Conservation (phyloP, 2,797 vertebrate genomes). For the Capromys pilorides region DNA sequence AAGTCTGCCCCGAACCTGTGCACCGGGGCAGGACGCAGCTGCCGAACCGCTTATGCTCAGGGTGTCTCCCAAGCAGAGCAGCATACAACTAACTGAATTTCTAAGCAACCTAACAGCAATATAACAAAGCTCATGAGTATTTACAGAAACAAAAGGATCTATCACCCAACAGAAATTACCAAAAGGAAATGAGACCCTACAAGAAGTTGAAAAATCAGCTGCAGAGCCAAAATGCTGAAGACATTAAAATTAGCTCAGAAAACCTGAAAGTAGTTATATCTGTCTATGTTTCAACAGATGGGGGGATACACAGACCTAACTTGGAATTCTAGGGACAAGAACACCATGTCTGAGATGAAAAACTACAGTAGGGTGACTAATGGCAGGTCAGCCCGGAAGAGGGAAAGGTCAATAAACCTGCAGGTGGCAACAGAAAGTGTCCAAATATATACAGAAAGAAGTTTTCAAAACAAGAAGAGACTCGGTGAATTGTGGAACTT, state of each 20-base stretch:
- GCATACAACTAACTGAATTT: neutral
- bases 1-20: no score
- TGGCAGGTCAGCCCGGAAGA: neutral
- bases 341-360: neutral
- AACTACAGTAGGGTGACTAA: neutral
- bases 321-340: conserved; percentile 16
- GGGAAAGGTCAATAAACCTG: neutral
- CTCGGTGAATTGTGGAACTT: neutral
- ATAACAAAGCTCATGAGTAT: neutral
- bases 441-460: neutral
- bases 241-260: neutral
- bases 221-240: neutral
- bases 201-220: conserved; percentile 12
- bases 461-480: neutral
- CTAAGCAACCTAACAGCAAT: neutral
- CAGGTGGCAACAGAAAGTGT: neutral
- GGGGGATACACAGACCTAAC: neutral
- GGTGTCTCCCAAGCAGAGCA: neutral
- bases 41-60: no score
- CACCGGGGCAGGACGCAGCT: neutral
- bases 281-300: neutral
- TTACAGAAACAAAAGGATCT: neutral
- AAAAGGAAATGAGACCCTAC: neutral
- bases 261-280: neutral
- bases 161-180: neutral